phyloP scores from a whole-genome alignment of 2,113 vertebrate species.

The Thamnaconus septentrionalis region DNA sequence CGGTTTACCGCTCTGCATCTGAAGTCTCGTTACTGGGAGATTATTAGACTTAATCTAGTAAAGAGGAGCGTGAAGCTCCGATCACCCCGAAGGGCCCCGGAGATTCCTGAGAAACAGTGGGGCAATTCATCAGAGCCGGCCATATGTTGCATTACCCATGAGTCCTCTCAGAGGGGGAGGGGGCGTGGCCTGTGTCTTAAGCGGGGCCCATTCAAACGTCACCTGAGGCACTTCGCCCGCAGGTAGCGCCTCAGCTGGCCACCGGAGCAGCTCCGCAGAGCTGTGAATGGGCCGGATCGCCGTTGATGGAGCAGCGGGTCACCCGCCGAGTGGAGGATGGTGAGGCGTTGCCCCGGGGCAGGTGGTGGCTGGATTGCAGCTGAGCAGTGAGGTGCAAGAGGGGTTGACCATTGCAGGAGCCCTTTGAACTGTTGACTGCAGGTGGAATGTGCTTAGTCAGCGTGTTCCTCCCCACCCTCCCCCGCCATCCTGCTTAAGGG shows the following conservation, averaged over 20 bases:
- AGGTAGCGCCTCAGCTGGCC: conserved; percentile 46
- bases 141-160: conserved; percentile 59
- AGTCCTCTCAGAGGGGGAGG: conserved; percentile 22
- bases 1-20: conserved; percentile 61
- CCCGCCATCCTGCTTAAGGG: conserved; percentile 67
- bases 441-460: conserved; percentile 75
- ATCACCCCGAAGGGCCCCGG: conserved; percentile 67
- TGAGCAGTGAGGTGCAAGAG: conserved; percentile 48
- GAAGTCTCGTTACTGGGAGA: conserved; percentile 77
- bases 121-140: conserved; percentile 62
- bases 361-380: conserved; percentile 44
- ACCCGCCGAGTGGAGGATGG: conserved; percentile 63
- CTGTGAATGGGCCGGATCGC: conserved; percentile 13
- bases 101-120: conserved; percentile 63
- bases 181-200: conserved; percentile 46
- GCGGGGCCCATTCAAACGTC: conserved; percentile 55
- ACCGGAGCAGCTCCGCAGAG: conserved; percentile 16
- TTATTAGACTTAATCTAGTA: conserved; percentile 80
- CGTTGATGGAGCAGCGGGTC: conserved; percentile 67
- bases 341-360: conserved; percentile 60
- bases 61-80: conserved; percentile 65
- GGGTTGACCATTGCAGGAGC: conserved; percentile 43
- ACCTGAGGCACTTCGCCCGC: conserved; percentile 66
- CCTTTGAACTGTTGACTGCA: conserved; percentile 72
- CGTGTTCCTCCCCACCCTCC: conserved; percentile 66